Conservation (phyloP, 64 coral and sea anemone species). For the Orbicella faveolata region DNA sequence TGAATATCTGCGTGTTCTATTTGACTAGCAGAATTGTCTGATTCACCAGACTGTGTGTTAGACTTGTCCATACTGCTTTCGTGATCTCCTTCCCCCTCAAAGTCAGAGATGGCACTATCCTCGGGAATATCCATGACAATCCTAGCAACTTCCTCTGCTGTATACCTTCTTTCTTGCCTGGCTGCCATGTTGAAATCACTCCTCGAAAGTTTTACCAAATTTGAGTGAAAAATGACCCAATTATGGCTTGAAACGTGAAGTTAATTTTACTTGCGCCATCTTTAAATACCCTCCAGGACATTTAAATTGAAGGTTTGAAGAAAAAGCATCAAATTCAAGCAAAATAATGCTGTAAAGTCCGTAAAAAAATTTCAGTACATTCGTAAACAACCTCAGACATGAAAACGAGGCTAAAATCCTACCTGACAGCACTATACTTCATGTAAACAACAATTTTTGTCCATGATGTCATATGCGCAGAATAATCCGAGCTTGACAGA, state of each 20-base stretch:
- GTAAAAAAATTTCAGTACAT: conserved; percentile 39
- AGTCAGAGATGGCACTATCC: conserved; percentile 1
- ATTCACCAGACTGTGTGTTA: conserved; percentile 2
- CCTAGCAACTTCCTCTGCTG: conserved; percentile 24
- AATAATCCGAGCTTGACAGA: conserved; percentile 44
- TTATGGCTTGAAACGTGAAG: conserved; percentile 6
- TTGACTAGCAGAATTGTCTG: conserved; percentile 1
- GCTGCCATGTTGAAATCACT: conserved; percentile 28
- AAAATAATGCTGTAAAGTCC: conserved; percentile 40
- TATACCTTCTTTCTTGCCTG: conserved; percentile 7
- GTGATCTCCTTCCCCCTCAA: conserved; percentile 2
- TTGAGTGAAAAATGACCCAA: conserved; percentile 33
- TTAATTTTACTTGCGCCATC: conserved; percentile 1
- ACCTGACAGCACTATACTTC: conserved; percentile 51
- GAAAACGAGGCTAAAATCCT: not conserved
- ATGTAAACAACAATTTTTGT: conserved; percentile 46
- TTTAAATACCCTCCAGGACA: conserved; percentile 51
- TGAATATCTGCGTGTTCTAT: not conserved
- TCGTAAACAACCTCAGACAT: conserved; percentile 47
- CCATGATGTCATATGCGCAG: conserved; percentile 21
- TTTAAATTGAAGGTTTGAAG: conserved; percentile 42
- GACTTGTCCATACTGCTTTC: not conserved
- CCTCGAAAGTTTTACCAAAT: conserved; percentile 35
- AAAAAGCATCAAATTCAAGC: conserved; percentile 35
- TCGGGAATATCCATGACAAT: not conserved